phyloP scores from a whole-genome alignment of 1,140 invertebrate genomes.

The Megathymus violae region DNA sequence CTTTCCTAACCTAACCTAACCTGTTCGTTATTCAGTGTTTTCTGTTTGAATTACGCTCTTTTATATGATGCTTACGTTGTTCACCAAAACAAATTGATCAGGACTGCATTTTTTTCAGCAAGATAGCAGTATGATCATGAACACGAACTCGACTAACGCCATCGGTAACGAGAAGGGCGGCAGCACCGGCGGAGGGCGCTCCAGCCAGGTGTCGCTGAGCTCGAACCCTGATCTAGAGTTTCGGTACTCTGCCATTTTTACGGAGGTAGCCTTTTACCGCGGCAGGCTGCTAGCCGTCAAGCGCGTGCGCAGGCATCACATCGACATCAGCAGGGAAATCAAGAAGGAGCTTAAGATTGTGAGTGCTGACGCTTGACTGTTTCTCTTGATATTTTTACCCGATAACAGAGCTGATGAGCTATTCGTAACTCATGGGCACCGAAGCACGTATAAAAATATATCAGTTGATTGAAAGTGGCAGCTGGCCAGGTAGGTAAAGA shows the following conservation, averaged over 20 bases:
- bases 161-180: constrained; percentile 58
- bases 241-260: constrained; percentile 93
- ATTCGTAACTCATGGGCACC: too few relatives aligned
- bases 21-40: too few relatives aligned
- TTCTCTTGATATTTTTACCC: too few relatives aligned
- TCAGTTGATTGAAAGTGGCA: too few relatives aligned
- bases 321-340: constrained; percentile 95
- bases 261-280: constrained; percentile 94
- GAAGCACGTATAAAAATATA: too few relatives aligned
- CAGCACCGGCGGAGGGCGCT: constrained; percentile 87
- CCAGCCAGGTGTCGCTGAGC: constrained; percentile 93
- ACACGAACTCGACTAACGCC: constrained; percentile 26
- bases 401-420: too few relatives aligned
- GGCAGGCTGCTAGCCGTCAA: constrained; percentile 94
- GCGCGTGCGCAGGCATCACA: constrained; percentile 91
- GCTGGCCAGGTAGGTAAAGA: too few relatives aligned
- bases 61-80: not conserved
- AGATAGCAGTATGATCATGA: constrained; percentile 70
- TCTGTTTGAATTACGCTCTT: too few relatives aligned
- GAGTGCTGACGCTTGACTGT: too few relatives aligned
- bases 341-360: constrained; percentile 98
- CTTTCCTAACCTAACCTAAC: too few relatives aligned
- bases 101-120: constrained; percentile 80
- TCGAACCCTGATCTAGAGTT: constrained; percentile 94
- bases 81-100: constrained; percentile 60